These are phyloP conservation scores for Drosophila rhopaloa DNA, from an alignment of 1,140 invertebrate species.

Conservation along the genomic window DNA sequence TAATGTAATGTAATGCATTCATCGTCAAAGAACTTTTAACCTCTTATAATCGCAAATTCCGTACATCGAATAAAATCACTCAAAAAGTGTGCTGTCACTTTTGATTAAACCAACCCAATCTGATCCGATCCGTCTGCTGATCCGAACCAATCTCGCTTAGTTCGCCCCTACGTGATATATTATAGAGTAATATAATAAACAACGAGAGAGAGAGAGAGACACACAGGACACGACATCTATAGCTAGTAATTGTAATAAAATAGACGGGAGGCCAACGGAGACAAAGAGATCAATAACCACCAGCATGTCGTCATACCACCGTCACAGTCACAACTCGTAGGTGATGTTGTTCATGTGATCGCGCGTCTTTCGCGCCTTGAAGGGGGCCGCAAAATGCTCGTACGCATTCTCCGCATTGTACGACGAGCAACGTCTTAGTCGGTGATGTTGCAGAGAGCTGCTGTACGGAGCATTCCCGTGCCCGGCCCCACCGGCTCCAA, in stretches of 20 bases:
- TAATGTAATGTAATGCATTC: slow-evolving; percentile 51
- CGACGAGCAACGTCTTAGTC: slow-evolving; percentile 71
- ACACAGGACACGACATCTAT: slow-evolving; percentile 66
- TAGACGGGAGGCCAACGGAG: slow-evolving; percentile 69
- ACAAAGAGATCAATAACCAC: slow-evolving; percentile 75
- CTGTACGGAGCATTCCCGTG: slow-evolving; percentile 69
- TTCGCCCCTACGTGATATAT: slow-evolving; percentile 36
- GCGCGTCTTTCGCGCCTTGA: slow-evolving; percentile 78
- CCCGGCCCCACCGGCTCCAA: slow-evolving; percentile 66
- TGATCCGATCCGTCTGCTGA: slow-evolving; percentile 10
- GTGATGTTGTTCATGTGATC: slow-evolving; percentile 84
- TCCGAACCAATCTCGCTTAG: slow-evolving; percentile 28
- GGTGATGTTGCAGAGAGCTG: slow-evolving; percentile 71
- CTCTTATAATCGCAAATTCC: slow-evolving; percentile 46
- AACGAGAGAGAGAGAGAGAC: slow-evolving; percentile 54
- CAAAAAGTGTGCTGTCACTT: slow-evolving; percentile 70
- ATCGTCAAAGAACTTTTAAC: slow-evolving; percentile 24
- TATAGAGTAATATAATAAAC: slow-evolving; percentile 61
- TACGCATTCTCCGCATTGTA: slow-evolving; percentile 79
- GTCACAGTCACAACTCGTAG: slow-evolving; percentile 85
- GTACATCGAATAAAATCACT: slow-evolving; percentile 76
- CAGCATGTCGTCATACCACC: slow-evolving; percentile 57
- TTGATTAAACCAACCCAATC: slow-evolving; percentile 43
- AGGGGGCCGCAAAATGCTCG: slow-evolving; percentile 79
- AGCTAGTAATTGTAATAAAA: slow-evolving; percentile 80